Percentiles rank a stretch among this genome's conserved stretches.
phyloP scores from a whole-genome alignment of 2,113 vertebrate species.

The Origma solitaria region DNA sequence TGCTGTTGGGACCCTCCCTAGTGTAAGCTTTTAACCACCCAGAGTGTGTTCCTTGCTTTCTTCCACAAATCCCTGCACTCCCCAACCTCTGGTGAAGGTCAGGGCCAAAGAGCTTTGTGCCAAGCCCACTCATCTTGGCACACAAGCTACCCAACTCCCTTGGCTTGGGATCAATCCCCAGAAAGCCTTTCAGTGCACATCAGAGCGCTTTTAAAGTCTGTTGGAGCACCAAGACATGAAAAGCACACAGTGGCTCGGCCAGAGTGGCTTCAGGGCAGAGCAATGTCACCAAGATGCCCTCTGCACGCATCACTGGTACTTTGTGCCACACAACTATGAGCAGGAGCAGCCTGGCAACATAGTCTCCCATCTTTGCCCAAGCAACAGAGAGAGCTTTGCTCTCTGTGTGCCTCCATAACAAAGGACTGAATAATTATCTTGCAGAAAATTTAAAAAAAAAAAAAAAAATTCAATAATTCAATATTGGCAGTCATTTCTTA shows the following conservation, averaged over 20 bases:
- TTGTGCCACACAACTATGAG: neutral
- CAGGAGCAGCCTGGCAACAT: neutral
- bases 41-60: accelerated
- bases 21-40: neutral
- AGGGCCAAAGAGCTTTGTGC: neutral
- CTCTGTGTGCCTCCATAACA: neutral
- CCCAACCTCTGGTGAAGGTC: neutral
- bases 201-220: neutral
- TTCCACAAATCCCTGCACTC: neutral
- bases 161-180: neutral
- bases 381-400: neutral
- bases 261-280: neutral
- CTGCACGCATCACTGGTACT: neutral
- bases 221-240: neutral
- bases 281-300: neutral
- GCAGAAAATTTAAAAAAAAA: neutral
- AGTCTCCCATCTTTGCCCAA: neutral
- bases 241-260: neutral
- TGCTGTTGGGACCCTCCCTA: neutral
- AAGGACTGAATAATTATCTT: neutral
- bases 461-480: too few relatives aligned
- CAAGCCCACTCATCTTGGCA: neutral
- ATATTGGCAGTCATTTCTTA: too few relatives aligned
- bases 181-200: neutral
- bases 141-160: neutral